Base-by-base conservation (phyloP, 2,113 vertebrate genomes). In the Menidia beryllina region DNA sequence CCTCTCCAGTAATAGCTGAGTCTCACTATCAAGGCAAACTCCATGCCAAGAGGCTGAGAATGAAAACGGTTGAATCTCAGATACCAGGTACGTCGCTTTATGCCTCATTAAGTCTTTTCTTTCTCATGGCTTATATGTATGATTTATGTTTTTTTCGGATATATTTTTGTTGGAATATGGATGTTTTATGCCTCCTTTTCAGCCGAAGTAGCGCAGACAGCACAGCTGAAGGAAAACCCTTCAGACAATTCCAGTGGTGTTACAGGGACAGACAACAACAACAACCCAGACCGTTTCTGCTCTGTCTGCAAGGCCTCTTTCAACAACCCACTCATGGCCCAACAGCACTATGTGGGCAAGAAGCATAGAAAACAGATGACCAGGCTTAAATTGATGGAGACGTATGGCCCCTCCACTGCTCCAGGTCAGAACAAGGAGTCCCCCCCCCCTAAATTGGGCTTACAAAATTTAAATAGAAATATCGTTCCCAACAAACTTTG, bases 11-110 rank as follows among this genome's bases (percentile, higher is more conserved):
- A 0, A 94, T 98, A 90, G 98, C 98, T 11, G 94, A 96, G 17
- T 98, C 97, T 48, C 98, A 99, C 86, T 99, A 99, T 90, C 79
- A 96, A 90, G 97, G 98, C 77, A 98, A 98, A 92, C 95, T 96
- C 79, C 98, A 99, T 51, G 93, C 97, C 90, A 99, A 97, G 92
- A 98, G 96, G 88, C 88, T 98, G 88, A 93, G 93, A 83, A 87
- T 96, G 86, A 97, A 96, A 85, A 92, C 90, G 63, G 89, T 93
- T 17, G 91, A 94, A 19, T 88, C 91, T 39, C 94, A 91, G 84
- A 66, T 54, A 45, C 93, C 94, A 93, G 95, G 95, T 97, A 91
- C 9, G 20, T 24, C n/a, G 0, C 8, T 10, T 24, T 34, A n/a
- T n/a, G n/a, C n/a, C 30, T 2, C 9, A 20, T 51, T 27, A 14